phyloP scores from a whole-genome alignment of 2,113 vertebrate species.

The Hylia prasina region DNA sequence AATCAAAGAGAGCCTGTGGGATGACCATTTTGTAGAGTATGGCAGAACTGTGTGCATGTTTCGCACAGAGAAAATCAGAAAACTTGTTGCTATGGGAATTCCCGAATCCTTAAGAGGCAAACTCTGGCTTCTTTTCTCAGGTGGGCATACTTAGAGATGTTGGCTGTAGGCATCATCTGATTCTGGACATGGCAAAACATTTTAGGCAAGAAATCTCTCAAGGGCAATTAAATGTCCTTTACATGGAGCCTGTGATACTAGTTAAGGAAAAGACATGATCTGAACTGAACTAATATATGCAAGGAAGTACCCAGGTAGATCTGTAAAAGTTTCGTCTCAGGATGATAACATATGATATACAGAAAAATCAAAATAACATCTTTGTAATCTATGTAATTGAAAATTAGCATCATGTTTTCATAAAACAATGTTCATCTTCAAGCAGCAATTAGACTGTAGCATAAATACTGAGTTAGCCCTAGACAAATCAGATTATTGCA shows the following conservation, averaged over 20 bases:
- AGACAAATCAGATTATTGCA: slow-evolving; percentile 19
- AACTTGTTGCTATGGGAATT: slow-evolving; percentile 90
- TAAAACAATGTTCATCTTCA: background rate
- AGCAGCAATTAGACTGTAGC: background rate
- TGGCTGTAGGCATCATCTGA: background rate
- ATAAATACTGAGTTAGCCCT: background rate
- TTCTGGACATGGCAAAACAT: background rate
- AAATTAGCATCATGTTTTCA: background rate
- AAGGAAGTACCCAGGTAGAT: background rate
- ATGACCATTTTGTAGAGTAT: slow-evolving; percentile 87
- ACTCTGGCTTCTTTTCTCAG: slow-evolving; percentile 93
- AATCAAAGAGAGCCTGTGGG: slow-evolving; percentile 86
- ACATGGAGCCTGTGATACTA: background rate
- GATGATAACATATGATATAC: background rate
- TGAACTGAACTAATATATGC: background rate
- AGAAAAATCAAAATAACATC: background rate
- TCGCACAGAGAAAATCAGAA: slow-evolving; percentile 89
- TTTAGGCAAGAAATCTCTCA: background rate
- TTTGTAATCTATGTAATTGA: background rate
- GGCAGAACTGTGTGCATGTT: slow-evolving; percentile 95
- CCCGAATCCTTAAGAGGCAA: slow-evolving; percentile 88
- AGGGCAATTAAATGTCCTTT: background rate
- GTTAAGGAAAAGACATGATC: background rate
- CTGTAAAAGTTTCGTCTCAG: background rate
- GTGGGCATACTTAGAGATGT: slow-evolving; percentile 57